Percentiles rank a stretch among this genome's conserved stretches.
These are phyloP conservation scores for Lucifuga dentata DNA, from an alignment of 2,113 vertebrate genomes.

Conservation along the genomic window DNA sequence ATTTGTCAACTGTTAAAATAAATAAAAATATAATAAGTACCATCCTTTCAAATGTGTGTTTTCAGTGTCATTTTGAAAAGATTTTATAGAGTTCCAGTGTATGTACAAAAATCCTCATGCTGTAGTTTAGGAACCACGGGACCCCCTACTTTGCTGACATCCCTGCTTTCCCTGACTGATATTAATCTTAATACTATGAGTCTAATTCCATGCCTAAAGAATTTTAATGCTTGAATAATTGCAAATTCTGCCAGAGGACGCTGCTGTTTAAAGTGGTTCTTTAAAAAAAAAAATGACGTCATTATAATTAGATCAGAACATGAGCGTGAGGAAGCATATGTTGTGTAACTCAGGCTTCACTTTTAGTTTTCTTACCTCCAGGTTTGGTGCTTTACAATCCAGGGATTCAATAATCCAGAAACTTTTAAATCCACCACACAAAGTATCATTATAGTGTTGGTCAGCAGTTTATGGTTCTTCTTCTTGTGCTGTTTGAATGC, in stretches of 20 bases:
- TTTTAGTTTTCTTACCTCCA: conserved; percentile 50
- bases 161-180: too few relatives aligned
- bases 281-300: not conserved
- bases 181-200: too few relatives aligned
- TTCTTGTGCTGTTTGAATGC: conserved; percentile 31
- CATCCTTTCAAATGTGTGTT: not conserved
- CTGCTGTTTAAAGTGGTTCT: not conserved
- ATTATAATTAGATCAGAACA: not conserved
- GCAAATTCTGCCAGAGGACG: not conserved
- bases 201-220: not conserved
- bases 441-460: conserved; percentile 43
- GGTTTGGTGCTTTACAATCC: conserved; percentile 45
- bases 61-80: too few relatives aligned
- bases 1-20: not conserved
- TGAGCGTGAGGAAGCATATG: not conserved
- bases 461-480: conserved; percentile 28
- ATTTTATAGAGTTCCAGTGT: too few relatives aligned
- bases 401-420: conserved; percentile 43
- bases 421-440: conserved; percentile 63
- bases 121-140: too few relatives aligned
- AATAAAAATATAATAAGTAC: not conserved
- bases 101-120: too few relatives aligned
- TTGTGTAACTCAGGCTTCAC: not conserved
- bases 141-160: too few relatives aligned
- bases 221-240: not conserved